phyloP scores from a whole-genome alignment of 2,888 invertebrate species.

The Thyatira batis region DNA sequence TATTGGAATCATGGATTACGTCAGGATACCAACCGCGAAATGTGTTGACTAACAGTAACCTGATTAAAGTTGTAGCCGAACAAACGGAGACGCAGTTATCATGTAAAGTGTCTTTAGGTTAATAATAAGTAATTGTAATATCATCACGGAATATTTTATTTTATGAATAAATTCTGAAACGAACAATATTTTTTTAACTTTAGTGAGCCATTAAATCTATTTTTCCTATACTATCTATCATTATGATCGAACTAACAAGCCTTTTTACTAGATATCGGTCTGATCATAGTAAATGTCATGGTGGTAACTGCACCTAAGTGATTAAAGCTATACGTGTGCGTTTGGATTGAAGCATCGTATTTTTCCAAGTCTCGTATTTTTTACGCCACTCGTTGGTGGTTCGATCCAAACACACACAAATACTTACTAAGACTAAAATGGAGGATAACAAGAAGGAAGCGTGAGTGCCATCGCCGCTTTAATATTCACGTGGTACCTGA shows the following conservation, averaged over 20 bases:
- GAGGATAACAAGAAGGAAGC: neutral
- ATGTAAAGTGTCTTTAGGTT: constrained; percentile 66
- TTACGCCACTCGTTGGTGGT: too few relatives aligned
- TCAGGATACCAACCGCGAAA: constrained; percentile 66
- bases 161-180: constrained; percentile 29
- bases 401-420: too few relatives aligned
- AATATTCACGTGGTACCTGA: constrained; percentile 10
- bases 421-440: neutral
- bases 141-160: constrained; percentile 29
- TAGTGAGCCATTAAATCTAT: neutral
- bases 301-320: too few relatives aligned
- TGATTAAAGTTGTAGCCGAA: constrained; percentile 67
- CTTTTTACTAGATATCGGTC: too few relatives aligned
- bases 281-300: too few relatives aligned
- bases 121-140: constrained; percentile 32
- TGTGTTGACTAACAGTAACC: constrained; percentile 51
- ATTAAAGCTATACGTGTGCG: too few relatives aligned
- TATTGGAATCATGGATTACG: constrained; percentile 66
- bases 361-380: too few relatives aligned
- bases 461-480: neutral
- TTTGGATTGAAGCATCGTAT: too few relatives aligned
- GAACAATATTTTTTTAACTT: neutral
- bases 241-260: too few relatives aligned
- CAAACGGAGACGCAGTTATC: constrained; percentile 67
- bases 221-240: too few relatives aligned